A percentile compares a stretch with the other conserved stretches of the same genome.
phyloP scores from a whole-genome alignment of 2,113 vertebrate genomes.

The Epinephelus lanceolatus region DNA sequence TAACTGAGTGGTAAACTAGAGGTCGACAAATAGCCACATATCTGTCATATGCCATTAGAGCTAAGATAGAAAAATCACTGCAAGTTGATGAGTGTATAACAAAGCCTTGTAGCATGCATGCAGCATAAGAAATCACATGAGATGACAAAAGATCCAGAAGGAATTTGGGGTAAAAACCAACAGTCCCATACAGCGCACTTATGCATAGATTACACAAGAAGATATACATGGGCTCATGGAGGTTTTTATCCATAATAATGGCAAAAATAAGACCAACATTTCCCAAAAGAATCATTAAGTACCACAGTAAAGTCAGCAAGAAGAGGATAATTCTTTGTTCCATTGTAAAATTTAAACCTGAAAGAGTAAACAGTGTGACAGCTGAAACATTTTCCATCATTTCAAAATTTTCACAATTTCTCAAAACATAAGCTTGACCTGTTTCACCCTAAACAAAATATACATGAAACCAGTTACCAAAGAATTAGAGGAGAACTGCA shows the following conservation, averaged over 20 bases:
- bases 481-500: too few species aligned
- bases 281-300: constrained; percentile 27
- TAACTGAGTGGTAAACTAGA: constrained; percentile 54
- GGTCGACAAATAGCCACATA: constrained; percentile 70
- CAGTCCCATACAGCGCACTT: constrained; percentile 61
- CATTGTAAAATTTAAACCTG: constrained; percentile 39
- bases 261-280: constrained; percentile 54
- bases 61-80: constrained; percentile 56
- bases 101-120: constrained; percentile 64
- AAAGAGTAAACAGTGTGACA: constrained; percentile 31
- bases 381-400: constrained; percentile 53
- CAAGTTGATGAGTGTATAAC: constrained; percentile 55
- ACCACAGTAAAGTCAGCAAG: constrained; percentile 17
- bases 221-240: constrained; percentile 74
- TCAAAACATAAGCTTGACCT: background rate
- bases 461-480: background rate
- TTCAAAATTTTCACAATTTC: background rate
- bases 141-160: constrained; percentile 51
- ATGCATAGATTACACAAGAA: constrained; percentile 65
- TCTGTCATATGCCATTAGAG: constrained; percentile 68
- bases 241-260: constrained; percentile 49
- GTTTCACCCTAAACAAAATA: too few species aligned
- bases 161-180: constrained; percentile 69
- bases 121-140: constrained; percentile 55
- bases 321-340: constrained; percentile 34